A percentile compares a stretch with the other conserved stretches of the same genome.
phyloP scores from a whole-genome alignment of 1,140 invertebrate genomes.

The Magallana angulata region DNA sequence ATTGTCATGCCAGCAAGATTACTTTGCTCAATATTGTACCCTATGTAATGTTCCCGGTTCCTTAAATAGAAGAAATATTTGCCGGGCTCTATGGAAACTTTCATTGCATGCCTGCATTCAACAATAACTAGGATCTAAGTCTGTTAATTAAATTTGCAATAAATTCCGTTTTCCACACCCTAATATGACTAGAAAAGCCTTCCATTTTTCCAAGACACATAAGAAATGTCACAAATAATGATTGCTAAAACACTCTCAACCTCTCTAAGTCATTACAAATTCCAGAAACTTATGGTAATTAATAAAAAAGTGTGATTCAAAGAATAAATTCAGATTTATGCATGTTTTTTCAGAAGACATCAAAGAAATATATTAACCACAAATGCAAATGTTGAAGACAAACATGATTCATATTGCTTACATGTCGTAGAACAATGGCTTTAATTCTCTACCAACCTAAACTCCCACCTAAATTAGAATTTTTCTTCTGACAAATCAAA shows the following conservation, averaged over 20 bases:
- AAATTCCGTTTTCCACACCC: neutral
- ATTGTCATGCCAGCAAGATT: neutral
- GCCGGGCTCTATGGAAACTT: neutral
- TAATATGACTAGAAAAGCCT: neutral
- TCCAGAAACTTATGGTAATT: slow-evolving; percentile 4
- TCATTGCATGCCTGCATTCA: neutral
- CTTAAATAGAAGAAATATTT: neutral
- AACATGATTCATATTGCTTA: slow-evolving; percentile 13
- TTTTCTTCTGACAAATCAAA: slow-evolving; percentile 28
- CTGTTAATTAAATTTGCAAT: neutral
- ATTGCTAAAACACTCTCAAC: too few relatives aligned
- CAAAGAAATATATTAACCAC: slow-evolving; percentile 18
- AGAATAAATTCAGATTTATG: slow-evolving; percentile 38
- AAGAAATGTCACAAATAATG: too few relatives aligned
- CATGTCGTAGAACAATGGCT: neutral
- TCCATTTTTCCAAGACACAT: too few relatives aligned
- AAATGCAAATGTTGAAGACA: slow-evolving; percentile 16
- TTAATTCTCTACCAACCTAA: neutral
- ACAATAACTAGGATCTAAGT: neutral
- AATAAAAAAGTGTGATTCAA: slow-evolving; percentile 28
- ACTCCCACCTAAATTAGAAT: neutral
- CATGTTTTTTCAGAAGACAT: neutral
- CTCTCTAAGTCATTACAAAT: neutral
- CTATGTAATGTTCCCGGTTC: neutral
- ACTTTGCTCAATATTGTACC: slow-evolving; percentile 12